Evolutionary conservation across 92 coral and sea anemone species (phyloP).

Genomic region (Umimayanthus kanabou): DNA sequence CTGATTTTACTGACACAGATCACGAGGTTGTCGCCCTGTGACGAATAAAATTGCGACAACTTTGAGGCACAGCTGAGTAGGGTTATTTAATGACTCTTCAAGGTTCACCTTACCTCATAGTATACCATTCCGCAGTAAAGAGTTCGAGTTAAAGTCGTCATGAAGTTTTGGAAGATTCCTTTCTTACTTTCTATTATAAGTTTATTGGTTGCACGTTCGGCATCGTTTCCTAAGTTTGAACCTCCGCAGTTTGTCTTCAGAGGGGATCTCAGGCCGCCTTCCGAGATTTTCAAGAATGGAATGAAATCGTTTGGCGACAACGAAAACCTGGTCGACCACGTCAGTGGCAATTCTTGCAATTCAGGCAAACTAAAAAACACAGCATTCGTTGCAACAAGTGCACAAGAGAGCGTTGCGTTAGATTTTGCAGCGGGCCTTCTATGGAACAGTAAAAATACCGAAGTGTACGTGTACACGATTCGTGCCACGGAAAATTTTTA

Average conservation of each 20-base stretch:
- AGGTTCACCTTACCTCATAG: background rate
- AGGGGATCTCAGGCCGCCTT: background rate
- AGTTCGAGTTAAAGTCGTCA: too few species aligned
- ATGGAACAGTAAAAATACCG: background rate
- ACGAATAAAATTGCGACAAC: too few species aligned
- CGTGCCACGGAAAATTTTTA: constrained; percentile 16
- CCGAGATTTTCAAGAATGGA: background rate
- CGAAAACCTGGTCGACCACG: constrained; percentile 3
- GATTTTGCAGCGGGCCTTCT: background rate
- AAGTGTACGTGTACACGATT: background rate
- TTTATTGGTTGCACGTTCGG: background rate
- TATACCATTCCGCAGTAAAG: too few species aligned
- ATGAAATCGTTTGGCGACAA: background rate
- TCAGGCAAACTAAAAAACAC: background rate
- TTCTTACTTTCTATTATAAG: background rate
- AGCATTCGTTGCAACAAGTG: background rate
- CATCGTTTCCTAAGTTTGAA: background rate
- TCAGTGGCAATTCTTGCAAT: background rate
- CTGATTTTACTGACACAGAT: too few species aligned
- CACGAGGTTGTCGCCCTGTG: too few species aligned
- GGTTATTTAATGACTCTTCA: too few species aligned
- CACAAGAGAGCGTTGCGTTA: background rate
- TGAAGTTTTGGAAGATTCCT: background rate
- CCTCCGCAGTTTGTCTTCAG: background rate
- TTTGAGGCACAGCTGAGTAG: too few species aligned